Evolutionary conservation across 2,888 invertebrate genomes (phyloP), one percentile per base, ranked within the genome.

Genomic region (Meteorus colon): DNA sequence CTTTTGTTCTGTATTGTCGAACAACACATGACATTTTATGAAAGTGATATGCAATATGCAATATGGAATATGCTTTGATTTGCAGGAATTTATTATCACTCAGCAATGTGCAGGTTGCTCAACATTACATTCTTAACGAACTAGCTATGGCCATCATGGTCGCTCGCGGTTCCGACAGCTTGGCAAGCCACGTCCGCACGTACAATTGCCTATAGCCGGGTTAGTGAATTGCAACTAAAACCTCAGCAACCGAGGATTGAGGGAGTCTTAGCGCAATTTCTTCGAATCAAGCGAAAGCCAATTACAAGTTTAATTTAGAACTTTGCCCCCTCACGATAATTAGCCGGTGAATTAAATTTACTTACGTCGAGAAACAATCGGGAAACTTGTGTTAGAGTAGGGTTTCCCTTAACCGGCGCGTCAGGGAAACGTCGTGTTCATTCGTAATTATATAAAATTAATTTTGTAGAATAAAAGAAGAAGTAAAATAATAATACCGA

Each of bases 231-330:
- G 72, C 41, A 72, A 55, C 70, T 27, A 45, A 62, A 63, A 19
- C 29, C 63, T 31, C 63, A 63, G 63, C 62, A 63, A 31, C 29
- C 51, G 19, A n/a, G 70, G 70, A 60, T 59, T 27, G 59, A 48
- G 51, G 66, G 67, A 78, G 75, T 82, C 82, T 85, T 84, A 83
- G 83, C 80, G 82, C 83, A 85, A 86, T 86, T 86, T 86, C 85
- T 85, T 87, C 83, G 85, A 87, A 86, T 87, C 85, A 82, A 83
- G 85, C 83, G 84, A 86, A 86, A 87, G 86, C 86, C 84, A 86
- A 86, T 87, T 87, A 87, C 86, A 87, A 88, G 87, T 88, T 88
- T 86, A 86, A 87, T 86, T 87, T 85, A 83, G 84, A 87, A 87
- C 86, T 88, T 88, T 85, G 83, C 81, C 80, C 84, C 73, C 41